Evolutionary conservation across 2,888 invertebrate genomes (phyloP).

Genomic region (Synergus gifuensis): DNA sequence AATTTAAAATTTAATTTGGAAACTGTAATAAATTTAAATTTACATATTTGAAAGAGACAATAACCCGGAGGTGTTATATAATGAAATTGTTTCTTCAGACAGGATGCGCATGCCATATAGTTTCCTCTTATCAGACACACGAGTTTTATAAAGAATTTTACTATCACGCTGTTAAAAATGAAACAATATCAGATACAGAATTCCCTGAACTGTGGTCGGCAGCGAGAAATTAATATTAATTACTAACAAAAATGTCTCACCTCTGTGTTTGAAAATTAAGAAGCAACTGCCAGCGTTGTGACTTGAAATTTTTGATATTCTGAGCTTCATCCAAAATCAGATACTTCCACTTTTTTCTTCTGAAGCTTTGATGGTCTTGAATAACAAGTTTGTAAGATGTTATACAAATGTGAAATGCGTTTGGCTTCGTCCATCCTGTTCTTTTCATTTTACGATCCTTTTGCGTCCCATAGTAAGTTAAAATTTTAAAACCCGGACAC

Average conservation of each 20-base stretch:
- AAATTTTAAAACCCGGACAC: slow-evolving; percentile 99
- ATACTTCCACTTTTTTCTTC: slow-evolving; percentile 98
- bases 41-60: slow-evolving; percentile 16
- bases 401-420: slow-evolving; percentile 98
- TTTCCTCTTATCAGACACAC: slow-evolving; percentile 60
- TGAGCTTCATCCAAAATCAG: slow-evolving; percentile 99
- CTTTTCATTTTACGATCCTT: slow-evolving; percentile 96
- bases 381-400: slow-evolving; percentile 99
- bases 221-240: slow-evolving; percentile 24
- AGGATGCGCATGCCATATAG: slow-evolving; percentile 65
- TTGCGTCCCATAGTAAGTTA: slow-evolving; percentile 98
- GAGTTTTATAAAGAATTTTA: slow-evolving; percentile 58
- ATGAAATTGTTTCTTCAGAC: slow-evolving; percentile 63
- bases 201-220: slow-evolving; percentile 18
- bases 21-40: neutral
- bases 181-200: slow-evolving; percentile 9
- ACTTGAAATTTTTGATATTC: slow-evolving; percentile 99
- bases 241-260: slow-evolving; percentile 77
- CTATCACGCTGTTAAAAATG: slow-evolving; percentile 42
- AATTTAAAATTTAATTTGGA: neutral
- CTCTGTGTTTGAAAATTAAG: slow-evolving; percentile 96
- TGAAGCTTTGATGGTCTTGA: slow-evolving; percentile 98
- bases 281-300: slow-evolving; percentile 98
- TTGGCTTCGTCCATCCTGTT: slow-evolving; percentile 97
- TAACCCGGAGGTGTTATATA: slow-evolving; percentile 44